Conservation (phyloP, 2,888 invertebrate genomes). For the Eudemis profundana region DNA sequence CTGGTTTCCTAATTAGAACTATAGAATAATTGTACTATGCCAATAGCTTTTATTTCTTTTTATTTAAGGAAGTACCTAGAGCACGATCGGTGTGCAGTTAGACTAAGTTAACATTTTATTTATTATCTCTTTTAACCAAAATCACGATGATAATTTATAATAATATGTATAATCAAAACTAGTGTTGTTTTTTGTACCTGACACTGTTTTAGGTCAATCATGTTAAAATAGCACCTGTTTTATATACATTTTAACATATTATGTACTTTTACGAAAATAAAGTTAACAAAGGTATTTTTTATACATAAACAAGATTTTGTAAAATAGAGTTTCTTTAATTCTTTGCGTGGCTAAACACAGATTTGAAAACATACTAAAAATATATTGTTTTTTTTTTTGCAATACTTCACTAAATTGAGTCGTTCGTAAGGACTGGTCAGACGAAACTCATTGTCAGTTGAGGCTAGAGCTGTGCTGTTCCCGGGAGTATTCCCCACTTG, state of each 20-base stretch:
- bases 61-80: slow-evolving; percentile 37
- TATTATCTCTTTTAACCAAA: slow-evolving; percentile 47
- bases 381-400: too few relatives aligned
- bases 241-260: slow-evolving; percentile 45
- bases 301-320: too few relatives aligned
- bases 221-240: background rate
- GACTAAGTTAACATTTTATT: slow-evolving; percentile 48
- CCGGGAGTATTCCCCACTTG: too few relatives aligned
- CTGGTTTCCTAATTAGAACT: background rate
- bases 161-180: slow-evolving; percentile 41
- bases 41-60: slow-evolving; percentile 42
- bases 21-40: slow-evolving; percentile 39
- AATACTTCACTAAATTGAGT: too few relatives aligned
- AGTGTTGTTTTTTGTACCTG: slow-evolving; percentile 1
- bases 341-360: too few relatives aligned
- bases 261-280: too few relatives aligned
- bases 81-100: slow-evolving; percentile 47
- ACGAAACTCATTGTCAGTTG: too few relatives aligned
- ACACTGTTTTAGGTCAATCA: background rate
- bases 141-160: slow-evolving; percentile 40
- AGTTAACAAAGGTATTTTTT: too few relatives aligned
- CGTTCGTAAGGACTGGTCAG: too few relatives aligned
- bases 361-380: too few relatives aligned
- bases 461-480: too few relatives aligned
- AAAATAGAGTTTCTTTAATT: too few relatives aligned